phyloP scores from a whole-genome alignment of 2,797 vertebrate genomes.

The Syngnathus rostellatus region DNA sequence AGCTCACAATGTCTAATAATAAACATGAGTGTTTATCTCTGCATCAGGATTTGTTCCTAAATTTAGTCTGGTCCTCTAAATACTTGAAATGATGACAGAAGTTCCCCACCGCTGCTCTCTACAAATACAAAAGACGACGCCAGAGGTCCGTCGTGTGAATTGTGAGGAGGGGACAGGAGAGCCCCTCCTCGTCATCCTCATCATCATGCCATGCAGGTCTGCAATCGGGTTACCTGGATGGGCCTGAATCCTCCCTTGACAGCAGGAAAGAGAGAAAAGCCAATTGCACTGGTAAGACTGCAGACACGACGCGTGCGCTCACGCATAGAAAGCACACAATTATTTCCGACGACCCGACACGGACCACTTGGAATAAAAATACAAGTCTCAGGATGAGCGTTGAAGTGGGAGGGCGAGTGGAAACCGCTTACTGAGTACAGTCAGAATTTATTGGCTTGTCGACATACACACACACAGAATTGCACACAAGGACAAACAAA shows the following conservation, averaged over 20 bases:
- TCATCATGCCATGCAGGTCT: conserved; percentile 69
- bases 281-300: conserved; percentile 74
- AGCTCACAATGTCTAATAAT: background rate
- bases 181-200: conserved; percentile 9
- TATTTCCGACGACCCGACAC: conserved; percentile 12
- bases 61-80: background rate
- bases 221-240: conserved; percentile 72
- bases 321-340: background rate
- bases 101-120: conserved; percentile 2
- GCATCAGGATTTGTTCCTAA: background rate
- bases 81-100: background rate
- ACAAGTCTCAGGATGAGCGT: background rate
- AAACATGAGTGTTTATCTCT: background rate
- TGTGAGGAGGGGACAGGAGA: conserved; percentile 24
- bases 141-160: conserved; percentile 18
- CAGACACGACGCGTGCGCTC: conserved; percentile 39
- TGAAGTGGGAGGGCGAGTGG: background rate
- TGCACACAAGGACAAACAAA: background rate
- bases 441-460: background rate
- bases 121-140: conserved; percentile 23
- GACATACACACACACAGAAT: background rate
- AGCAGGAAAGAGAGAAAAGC: conserved; percentile 96
- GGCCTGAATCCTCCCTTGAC: conserved; percentile 99
- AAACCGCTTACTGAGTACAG: conserved; percentile 6
- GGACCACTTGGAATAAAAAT: conserved; percentile 1